A percentile compares a stretch with the other conserved stretches of the same genome.
phyloP scores from a whole-genome alignment of 92 coral and sea anemone species.

The Zoanthus gigantus region DNA sequence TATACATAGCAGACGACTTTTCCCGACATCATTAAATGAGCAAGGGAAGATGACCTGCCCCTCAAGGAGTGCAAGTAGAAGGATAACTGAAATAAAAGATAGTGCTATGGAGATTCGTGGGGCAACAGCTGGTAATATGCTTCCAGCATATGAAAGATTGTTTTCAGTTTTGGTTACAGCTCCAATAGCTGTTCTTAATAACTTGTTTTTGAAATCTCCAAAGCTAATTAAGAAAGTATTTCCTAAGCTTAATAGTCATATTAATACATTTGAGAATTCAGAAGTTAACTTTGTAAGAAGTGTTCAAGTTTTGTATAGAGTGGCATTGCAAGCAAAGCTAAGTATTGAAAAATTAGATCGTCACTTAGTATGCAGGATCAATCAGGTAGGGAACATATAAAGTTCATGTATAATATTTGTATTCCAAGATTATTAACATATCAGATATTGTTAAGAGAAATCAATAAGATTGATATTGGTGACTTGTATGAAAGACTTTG shows the following conservation, averaged over 20 bases:
- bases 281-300: slow-evolving; percentile 62
- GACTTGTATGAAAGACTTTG: slow-evolving; percentile 41
- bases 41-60: slow-evolving; percentile 39
- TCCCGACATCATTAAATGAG: slow-evolving; percentile 12
- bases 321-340: slow-evolving; percentile 42
- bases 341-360: slow-evolving; percentile 45
- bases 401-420: slow-evolving; percentile 27
- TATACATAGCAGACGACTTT: neutral
- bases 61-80: slow-evolving; percentile 22
- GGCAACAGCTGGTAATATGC: slow-evolving; percentile 23
- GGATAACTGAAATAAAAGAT: neutral
- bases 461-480: slow-evolving; percentile 60
- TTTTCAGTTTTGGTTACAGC: slow-evolving; percentile 8
- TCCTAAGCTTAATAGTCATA: slow-evolving; percentile 50
- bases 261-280: slow-evolving; percentile 42
- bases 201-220: slow-evolving; percentile 28
- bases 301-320: slow-evolving; percentile 55
- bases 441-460: slow-evolving; percentile 28
- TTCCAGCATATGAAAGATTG: slow-evolving; percentile 41
- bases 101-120: slow-evolving; percentile 21
- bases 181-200: slow-evolving; percentile 2
- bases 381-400: neutral
- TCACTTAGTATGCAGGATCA: slow-evolving; percentile 29
- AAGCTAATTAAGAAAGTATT: slow-evolving; percentile 41
- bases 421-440: slow-evolving; percentile 40